Percentiles rank a stretch among this genome's conserved stretches.
These are phyloP conservation scores for Ivindomyrus marchei DNA, from an alignment of 2,113 vertebrate genomes.

Conservation along the genomic window DNA sequence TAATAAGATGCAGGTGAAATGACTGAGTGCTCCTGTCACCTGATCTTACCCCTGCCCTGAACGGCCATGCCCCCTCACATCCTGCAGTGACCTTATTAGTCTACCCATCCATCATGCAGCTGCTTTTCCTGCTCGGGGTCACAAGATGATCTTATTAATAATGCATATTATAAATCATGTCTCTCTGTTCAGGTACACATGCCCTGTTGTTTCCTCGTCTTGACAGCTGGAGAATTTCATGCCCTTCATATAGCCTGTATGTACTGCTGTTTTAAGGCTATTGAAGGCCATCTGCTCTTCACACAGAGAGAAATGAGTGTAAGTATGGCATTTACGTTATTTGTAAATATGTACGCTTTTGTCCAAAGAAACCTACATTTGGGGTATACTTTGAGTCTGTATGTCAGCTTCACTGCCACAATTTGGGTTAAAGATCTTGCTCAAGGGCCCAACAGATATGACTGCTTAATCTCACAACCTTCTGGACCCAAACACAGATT, in stretches of 20 bases:
- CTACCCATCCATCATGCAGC: neutral
- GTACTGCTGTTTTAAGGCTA: neutral
- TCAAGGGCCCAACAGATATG: neutral
- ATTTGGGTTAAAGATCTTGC: neutral
- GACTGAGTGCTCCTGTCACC: neutral
- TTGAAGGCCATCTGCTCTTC: neutral
- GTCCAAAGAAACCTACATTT: neutral
- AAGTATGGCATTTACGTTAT: neutral
- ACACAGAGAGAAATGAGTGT: neutral
- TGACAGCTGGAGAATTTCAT: neutral
- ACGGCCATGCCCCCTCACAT: neutral
- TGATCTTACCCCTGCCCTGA: neutral
- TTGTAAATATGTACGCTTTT: neutral
- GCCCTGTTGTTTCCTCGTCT: neutral
- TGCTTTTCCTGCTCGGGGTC: neutral
- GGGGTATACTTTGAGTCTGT: neutral
- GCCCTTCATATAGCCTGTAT: neutral
- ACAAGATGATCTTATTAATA: neutral
- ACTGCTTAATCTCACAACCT: neutral
- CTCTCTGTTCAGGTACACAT: neutral
- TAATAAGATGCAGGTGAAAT: neutral
- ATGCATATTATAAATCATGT: neutral
- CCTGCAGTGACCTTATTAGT: neutral
- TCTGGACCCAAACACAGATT: neutral
- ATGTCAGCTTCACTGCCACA: neutral